Base-by-base conservation (phyloP, 2,888 invertebrate genomes). In the Nephrocerus scutellatus region DNA sequence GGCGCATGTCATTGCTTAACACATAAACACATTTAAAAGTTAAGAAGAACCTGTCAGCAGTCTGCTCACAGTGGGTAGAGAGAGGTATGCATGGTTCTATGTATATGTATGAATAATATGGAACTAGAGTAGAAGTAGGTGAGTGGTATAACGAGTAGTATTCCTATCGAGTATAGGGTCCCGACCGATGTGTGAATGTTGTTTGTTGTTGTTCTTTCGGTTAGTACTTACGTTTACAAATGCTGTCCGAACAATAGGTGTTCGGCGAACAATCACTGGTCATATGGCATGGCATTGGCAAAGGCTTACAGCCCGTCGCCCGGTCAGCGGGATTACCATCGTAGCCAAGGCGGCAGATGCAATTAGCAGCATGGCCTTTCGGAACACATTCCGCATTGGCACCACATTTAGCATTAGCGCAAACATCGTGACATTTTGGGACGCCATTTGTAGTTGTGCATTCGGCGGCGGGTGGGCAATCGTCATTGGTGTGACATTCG, bases 391-490 rank as follows among this genome's bases (percentile, higher is more conserved):
- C 87, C 19, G 91, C 77, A 66, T 91, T 91, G 4, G 77, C 75
- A 38, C 88, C 89, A 69, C 92, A 92, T 45, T 73, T 72, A 1
- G 79, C 74, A 50, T 76, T 77, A 54, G 85, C 81, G 63, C 91
- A 91, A 20, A 83, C 85, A 70, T 86, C 82, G 65, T 77, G 80
- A 65, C 90, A 91, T 70, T 88, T 89, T 28, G 83, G 79, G 34
- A 77, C 70, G 28, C 83, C 83, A 55, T 80, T 80, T 4, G 76
- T 72, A 47, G 76, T 74, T 14, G 79, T 75, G 60, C 90, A 91
- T 57, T 80, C 79, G 12, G 90, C 89, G 43, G 80, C 79, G 22
- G 73, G 62, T 5, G 90, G 90, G 59, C 92, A 92, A 59, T 90
- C 89, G 40, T 76, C 73, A 56, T 89, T 80, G 28, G 74, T 73